These are phyloP conservation scores for Adelphocoris suturalis DNA, from an alignment of 2,888 invertebrate species.

Conservation along the genomic window DNA sequence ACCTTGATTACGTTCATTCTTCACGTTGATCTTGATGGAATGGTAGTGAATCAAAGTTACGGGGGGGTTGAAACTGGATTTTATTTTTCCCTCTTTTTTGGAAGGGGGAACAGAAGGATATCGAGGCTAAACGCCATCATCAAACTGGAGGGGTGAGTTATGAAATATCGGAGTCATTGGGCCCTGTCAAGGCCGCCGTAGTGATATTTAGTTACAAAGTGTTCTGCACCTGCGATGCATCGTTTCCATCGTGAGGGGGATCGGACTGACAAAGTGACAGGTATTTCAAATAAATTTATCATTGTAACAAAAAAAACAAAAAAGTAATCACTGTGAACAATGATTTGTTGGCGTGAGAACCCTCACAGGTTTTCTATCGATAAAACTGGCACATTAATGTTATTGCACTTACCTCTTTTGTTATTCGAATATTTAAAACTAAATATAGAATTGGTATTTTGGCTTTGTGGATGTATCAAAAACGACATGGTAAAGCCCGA, in stretches of 20 bases:
- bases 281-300: conserved; percentile 6
- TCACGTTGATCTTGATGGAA: not conserved
- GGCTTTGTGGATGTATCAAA: too few relatives aligned
- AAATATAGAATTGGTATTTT: too few relatives aligned
- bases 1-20: not conserved
- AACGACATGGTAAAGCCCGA: too few relatives aligned
- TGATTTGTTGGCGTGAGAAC: not conserved
- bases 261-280: not conserved
- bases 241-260: not conserved
- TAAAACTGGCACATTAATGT: too few relatives aligned
- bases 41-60: not conserved
- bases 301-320: not conserved
- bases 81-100: not conserved
- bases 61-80: not conserved
- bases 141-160: not conserved
- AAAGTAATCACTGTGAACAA: not conserved
- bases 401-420: too few relatives aligned
- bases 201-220: conserved; percentile 27
- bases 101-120: not conserved
- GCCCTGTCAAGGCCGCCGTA: conserved; percentile 9
- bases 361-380: not conserved
- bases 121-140: not conserved
- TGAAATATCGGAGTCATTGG: conserved; percentile 21
- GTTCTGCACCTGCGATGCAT: conserved; percentile 17
- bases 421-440: too few relatives aligned